Conservation (phyloP, 2,113 vertebrate genomes). For the Zosterops hypoxanthus region DNA sequence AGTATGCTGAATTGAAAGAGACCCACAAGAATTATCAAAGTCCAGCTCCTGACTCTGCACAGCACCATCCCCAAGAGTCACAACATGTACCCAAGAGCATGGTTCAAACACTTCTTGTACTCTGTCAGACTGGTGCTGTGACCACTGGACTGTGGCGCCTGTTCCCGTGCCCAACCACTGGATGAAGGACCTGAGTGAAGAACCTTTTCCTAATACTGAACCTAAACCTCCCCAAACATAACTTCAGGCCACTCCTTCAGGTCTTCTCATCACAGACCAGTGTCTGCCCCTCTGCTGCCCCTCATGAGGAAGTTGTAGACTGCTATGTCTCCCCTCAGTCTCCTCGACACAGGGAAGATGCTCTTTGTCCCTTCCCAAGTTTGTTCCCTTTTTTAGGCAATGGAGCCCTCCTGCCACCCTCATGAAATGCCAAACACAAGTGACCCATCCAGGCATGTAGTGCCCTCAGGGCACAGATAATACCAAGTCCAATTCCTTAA, state of each 20-base stretch:
- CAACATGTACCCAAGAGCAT: rapidly evolving
- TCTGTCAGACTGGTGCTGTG: not conserved
- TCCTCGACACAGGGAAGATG: not conserved
- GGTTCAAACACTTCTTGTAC: rapidly evolving
- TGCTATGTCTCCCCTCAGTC: not conserved
- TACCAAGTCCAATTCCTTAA: not conserved
- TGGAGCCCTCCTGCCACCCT: not conserved
- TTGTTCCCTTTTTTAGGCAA: not conserved
- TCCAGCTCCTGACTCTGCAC: not conserved
- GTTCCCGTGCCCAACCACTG: not conserved
- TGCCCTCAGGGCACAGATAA: not conserved
- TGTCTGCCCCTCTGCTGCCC: not conserved
- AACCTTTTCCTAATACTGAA: not conserved
- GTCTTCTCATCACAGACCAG: not conserved
- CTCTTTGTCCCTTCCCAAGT: not conserved
- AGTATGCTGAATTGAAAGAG: not conserved
- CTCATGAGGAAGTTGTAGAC: not conserved
- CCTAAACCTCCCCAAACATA: not conserved
- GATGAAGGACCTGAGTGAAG: not conserved
- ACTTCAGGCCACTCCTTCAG: rapidly evolving
- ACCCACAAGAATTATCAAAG: not conserved
- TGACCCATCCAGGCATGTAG: not conserved
- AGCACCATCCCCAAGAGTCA: not conserved
- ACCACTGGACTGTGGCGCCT: not conserved
- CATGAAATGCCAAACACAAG: not conserved